A percentile compares a stretch with the other conserved stretches of the same genome.
Evolutionary conservation across 1,140 invertebrate species (phyloP).

Genomic region (Conus ventricosus): DNA sequence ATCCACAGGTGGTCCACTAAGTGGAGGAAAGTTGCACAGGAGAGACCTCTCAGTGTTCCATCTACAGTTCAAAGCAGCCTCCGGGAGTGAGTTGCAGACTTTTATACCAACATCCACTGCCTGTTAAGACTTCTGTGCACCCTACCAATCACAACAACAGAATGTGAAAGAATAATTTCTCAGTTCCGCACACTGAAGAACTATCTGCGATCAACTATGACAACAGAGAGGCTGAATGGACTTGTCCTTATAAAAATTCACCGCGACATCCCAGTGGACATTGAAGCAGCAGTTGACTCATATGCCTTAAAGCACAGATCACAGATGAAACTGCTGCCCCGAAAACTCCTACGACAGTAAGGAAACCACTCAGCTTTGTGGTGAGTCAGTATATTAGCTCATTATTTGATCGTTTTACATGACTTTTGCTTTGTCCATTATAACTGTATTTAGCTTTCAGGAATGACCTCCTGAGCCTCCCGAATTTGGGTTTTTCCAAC

Average conservation of each 20-base stretch:
- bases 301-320: neutral
- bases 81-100: neutral
- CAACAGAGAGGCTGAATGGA: neutral
- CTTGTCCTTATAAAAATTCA: neutral
- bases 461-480: no score
- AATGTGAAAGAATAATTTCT: neutral
- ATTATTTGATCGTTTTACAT: no score
- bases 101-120: neutral
- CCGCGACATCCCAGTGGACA: neutral
- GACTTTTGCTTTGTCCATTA: no score
- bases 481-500: no score
- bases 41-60: neutral
- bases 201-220: neutral
- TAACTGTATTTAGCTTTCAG: no score
- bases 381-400: no score
- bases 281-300: neutral
- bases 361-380: no score
- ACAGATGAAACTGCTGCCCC: neutral
- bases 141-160: neutral
- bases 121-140: neutral
- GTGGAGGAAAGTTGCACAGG: neutral
- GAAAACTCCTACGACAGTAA: no score
- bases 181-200: neutral
- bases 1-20: neutral
- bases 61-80: neutral